Conservation (phyloP, 1,140 invertebrate species). For the Ptiloglossa arizonensis region DNA sequence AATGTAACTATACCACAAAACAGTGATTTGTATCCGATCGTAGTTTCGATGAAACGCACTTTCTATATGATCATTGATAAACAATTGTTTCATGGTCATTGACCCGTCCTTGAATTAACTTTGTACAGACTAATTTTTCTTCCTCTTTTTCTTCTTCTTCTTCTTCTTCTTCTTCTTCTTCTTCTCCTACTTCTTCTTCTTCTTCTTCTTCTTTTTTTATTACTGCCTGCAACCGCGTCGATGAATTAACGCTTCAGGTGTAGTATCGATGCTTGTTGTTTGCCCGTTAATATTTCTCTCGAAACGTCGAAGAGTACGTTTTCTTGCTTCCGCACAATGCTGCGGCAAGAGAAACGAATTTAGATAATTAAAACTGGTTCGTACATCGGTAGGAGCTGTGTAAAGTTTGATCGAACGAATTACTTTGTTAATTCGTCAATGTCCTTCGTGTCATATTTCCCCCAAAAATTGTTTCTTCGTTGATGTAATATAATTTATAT, state of each 20-base stretch:
- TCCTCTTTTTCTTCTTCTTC: not conserved
- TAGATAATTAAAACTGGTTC: constrained; percentile 24
- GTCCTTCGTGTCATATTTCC: constrained; percentile 30
- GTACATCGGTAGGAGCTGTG: constrained; percentile 30
- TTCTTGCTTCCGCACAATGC: not conserved
- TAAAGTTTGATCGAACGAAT: constrained; percentile 29
- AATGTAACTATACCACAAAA: constrained; percentile 7
- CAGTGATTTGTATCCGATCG: constrained; percentile 29
- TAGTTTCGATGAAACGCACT: constrained; percentile 10
- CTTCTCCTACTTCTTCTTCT: not conserved
- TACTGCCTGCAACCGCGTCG: not conserved
- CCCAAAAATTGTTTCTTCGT: constrained; percentile 28
- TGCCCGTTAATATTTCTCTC: constrained; percentile 20
- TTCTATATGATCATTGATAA: constrained; percentile 21
- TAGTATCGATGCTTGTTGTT: constrained; percentile 9
- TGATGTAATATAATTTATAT: constrained; percentile 60
- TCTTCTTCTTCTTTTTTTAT: not conserved
- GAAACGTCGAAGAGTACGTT: not conserved
- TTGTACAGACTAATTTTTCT: constrained; percentile 12
- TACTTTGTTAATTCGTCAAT: constrained; percentile 14
- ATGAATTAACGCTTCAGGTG: not conserved
- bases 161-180: not conserved
- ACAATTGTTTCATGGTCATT: constrained; percentile 22
- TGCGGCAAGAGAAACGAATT: constrained; percentile 3
- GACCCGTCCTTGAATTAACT: constrained; percentile 35